Evolutionary conservation across 2,797 vertebrate genomes (phyloP).

Genomic region (Gobio occitaniae): DNA sequence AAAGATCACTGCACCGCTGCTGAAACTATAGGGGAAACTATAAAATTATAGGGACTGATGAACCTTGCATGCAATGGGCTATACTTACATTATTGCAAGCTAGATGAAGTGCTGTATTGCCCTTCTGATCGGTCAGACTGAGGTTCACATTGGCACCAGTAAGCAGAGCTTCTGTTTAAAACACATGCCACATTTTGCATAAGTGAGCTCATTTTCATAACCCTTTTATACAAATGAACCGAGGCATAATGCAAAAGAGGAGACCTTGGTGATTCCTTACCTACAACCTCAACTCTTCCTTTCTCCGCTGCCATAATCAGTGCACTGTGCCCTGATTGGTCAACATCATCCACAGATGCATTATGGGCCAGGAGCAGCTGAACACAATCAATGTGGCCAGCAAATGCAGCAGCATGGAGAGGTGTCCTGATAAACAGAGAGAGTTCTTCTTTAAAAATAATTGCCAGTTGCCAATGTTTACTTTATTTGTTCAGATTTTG

Average conservation of each 20-base stretch:
- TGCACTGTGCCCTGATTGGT: constrained; percentile 84
- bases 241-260: background rate
- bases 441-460: background rate
- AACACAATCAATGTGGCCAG: constrained; percentile 88
- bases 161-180: constrained; percentile 86
- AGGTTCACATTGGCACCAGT: constrained; percentile 81
- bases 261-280: constrained; percentile 68
- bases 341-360: constrained; percentile 81
- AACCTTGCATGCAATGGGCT: background rate
- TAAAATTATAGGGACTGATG: background rate
- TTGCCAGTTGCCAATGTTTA: background rate
- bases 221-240: constrained; percentile 3
- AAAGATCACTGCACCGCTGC: background rate
- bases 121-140: constrained; percentile 84
- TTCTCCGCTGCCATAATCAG: constrained; percentile 91
- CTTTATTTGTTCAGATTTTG: background rate
- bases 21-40: background rate
- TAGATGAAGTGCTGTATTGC: constrained; percentile 91
- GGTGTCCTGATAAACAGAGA: constrained; percentile 80
- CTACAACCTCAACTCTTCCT: constrained; percentile 82
- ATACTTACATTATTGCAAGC: constrained; percentile 85
- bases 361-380: constrained; percentile 90
- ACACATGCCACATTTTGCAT: constrained; percentile 14
- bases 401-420: constrained; percentile 92
- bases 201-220: background rate